These are phyloP conservation scores for Pandemis cinnamomeana DNA, from an alignment of 2,888 invertebrate species.

Conservation along the genomic window DNA sequence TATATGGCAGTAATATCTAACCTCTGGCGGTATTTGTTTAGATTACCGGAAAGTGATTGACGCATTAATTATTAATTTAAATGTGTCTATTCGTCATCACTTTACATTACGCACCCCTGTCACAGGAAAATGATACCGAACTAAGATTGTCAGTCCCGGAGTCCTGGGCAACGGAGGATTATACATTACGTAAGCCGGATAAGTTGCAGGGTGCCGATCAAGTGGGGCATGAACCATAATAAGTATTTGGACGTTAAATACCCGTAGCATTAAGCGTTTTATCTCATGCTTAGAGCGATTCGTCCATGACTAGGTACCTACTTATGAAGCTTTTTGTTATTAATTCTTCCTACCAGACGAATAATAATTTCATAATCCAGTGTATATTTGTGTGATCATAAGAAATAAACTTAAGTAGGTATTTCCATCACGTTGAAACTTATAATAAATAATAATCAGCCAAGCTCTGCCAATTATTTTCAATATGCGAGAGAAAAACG, in stretches of 20 bases:
- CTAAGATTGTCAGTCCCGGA: not conserved
- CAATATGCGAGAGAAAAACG: slow-evolving; percentile 17
- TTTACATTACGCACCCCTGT: not conserved
- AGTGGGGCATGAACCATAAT: not conserved
- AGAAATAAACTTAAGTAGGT: not conserved
- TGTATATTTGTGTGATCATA: not conserved
- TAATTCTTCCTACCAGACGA: no score
- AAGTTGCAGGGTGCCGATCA: not conserved
- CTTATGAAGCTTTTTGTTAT: no score
- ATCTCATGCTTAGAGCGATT: not conserved
- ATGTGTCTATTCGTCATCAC: not conserved
- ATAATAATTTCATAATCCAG: not conserved
- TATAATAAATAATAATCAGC: not conserved
- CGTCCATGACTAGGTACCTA: no score
- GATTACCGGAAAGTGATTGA: no score
- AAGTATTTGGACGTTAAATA: not conserved
- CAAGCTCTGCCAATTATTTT: slow-evolving; percentile 13
- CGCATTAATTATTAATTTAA: not conserved
- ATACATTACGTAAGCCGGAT: not conserved
- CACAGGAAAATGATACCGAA: not conserved
- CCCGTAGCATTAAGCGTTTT: not conserved
- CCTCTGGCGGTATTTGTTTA: no score
- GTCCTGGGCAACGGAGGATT: not conserved
- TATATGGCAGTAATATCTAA: no score
- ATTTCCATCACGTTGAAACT: not conserved